Conservation (phyloP, 92 coral and sea anemone species). For the Hydrozoanthus gracilis region DNA sequence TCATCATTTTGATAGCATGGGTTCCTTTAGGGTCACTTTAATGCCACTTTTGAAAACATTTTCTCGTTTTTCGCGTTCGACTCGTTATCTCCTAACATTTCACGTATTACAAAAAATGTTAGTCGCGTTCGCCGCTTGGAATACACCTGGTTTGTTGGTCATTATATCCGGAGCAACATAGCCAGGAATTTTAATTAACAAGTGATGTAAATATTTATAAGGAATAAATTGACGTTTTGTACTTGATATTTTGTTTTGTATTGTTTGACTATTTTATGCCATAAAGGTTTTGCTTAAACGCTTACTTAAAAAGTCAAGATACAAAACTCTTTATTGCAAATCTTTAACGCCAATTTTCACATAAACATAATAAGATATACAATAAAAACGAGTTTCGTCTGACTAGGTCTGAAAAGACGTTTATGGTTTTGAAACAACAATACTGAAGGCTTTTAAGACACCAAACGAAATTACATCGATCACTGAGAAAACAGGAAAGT, state of each 20-base stretch:
- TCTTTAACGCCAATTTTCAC: too few species aligned
- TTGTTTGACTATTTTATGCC: not conserved
- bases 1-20: too few species aligned
- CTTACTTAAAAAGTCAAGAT: too few species aligned
- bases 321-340: too few species aligned
- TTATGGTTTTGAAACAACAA: too few species aligned
- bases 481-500: not conserved
- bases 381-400: too few species aligned
- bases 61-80: not conserved
- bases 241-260: not conserved
- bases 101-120: not conserved
- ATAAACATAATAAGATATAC: too few species aligned
- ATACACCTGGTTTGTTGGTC: conserved; percentile 4
- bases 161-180: not conserved
- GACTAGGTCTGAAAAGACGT: too few species aligned
- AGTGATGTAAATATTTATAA: conserved; percentile 34
- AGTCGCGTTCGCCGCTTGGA: not conserved
- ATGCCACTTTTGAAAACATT: too few species aligned
- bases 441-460: too few species aligned
- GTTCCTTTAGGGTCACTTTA: too few species aligned
- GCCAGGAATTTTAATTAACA: conserved; percentile 29
- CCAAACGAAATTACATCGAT: not conserved
- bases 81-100: not conserved
- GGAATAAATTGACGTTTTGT: conserved; percentile 45
- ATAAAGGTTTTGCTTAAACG: too few species aligned